phyloP scores from a whole-genome alignment of 53 echinoderm and acorn worm species.

The Hippasteria phrygiana region DNA sequence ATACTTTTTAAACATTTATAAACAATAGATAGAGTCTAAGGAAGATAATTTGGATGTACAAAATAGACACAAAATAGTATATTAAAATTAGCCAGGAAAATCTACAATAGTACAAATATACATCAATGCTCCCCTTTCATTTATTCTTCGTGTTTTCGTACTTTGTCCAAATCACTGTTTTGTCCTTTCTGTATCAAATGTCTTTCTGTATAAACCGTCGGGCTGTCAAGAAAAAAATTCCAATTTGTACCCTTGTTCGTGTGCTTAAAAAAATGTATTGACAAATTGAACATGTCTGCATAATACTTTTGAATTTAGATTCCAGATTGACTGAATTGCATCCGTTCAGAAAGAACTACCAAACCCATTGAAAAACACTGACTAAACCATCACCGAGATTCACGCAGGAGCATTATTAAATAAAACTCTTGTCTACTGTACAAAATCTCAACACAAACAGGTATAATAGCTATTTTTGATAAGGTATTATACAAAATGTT shows the following conservation, averaged over 20 bases:
- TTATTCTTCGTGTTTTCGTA: not conserved
- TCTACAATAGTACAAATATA: conserved; percentile 71
- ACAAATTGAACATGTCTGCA: conserved; percentile 43
- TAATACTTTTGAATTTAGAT: conserved; percentile 17
- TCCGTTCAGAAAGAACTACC: not conserved
- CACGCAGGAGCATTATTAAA: conserved; percentile 48
- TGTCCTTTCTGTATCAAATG: not conserved
- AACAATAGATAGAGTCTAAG: conserved; percentile 62
- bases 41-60: conserved; percentile 69
- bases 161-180: not conserved
- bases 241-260: not conserved
- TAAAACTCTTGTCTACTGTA: conserved; percentile 59
- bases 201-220: conserved; percentile 10
- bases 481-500: conserved; percentile 65
- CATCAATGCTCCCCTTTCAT: conserved; percentile 54
- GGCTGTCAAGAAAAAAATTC: not conserved
- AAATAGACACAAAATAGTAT: conserved; percentile 71
- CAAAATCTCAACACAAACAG: conserved; percentile 59
- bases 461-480: conserved; percentile 37
- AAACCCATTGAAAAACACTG: not conserved
- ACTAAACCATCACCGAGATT: not conserved
- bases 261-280: not conserved
- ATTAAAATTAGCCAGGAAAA: conserved; percentile 68
- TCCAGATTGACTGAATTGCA: conserved; percentile 1
- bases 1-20: conserved; percentile 42